Conservation (phyloP, 92 coral and sea anemone genomes). For the Phenganax marumi region DNA sequence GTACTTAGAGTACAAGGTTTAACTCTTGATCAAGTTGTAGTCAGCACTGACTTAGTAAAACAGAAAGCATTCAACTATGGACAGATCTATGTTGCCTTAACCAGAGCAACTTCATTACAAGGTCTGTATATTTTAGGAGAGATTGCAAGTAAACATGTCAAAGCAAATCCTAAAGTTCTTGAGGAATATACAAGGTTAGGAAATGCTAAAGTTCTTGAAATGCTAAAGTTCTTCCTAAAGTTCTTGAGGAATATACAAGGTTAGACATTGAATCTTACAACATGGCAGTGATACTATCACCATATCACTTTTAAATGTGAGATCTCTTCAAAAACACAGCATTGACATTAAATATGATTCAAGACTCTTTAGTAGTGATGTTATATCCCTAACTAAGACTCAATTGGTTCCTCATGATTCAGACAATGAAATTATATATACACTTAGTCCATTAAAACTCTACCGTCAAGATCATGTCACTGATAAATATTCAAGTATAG, state of each 20-base stretch:
- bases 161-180: conserved; percentile 48
- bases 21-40: conserved; percentile 53
- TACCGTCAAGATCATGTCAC: conserved; percentile 17
- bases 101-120: conserved; percentile 54
- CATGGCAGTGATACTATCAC: neutral
- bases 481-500: conserved; percentile 12
- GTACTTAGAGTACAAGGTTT: conserved; percentile 71
- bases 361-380: conserved; percentile 44
- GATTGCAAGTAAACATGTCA: conserved; percentile 52
- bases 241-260: conserved; percentile 39
- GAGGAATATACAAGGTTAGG: conserved; percentile 37
- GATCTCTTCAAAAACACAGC: conserved; percentile 64
- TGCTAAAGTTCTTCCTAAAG: too few relatives aligned
- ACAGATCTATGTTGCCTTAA: conserved; percentile 68
- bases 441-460: neutral
- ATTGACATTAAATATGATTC: conserved; percentile 57
- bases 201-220: too few relatives aligned
- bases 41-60: conserved; percentile 51
- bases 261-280: neutral
- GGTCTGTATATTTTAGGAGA: conserved; percentile 60
- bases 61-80: conserved; percentile 65
- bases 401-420: conserved; percentile 42
- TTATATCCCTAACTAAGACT: conserved; percentile 56
- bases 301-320: conserved; percentile 38
- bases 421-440: neutral